phyloP scores from a whole-genome alignment of 2,888 invertebrate species.

The Tineola bisselliella region DNA sequence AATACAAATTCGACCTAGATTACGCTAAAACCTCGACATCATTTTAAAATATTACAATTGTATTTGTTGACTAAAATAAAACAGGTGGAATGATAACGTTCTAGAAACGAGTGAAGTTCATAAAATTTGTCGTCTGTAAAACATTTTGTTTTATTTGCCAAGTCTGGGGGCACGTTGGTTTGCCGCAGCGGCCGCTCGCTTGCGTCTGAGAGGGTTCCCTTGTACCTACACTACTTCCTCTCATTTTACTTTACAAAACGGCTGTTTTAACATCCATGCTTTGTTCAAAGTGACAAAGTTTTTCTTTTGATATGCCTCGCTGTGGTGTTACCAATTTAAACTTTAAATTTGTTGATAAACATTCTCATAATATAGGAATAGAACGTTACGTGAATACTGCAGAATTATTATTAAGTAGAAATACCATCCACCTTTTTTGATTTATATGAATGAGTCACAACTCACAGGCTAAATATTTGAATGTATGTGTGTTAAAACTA shows the following conservation, averaged over 20 bases:
- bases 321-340: not conserved
- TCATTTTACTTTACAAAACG: slow-evolving; percentile 26
- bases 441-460: too few relatives aligned
- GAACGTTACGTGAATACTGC: too few relatives aligned
- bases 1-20: too few relatives aligned
- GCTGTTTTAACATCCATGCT: not conserved
- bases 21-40: too few relatives aligned
- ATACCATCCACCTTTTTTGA: too few relatives aligned
- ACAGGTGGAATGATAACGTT: not conserved
- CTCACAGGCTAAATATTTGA: too few relatives aligned
- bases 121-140: slow-evolving; percentile 8
- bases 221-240: slow-evolving; percentile 22
- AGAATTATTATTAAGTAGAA: too few relatives aligned
- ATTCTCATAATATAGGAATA: too few relatives aligned
- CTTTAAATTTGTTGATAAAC: too few relatives aligned
- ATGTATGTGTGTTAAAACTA: too few relatives aligned
- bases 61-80: not conserved
- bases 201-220: slow-evolving; percentile 29
- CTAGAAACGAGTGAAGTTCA: not conserved
- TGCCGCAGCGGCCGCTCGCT: slow-evolving; percentile 14
- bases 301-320: not conserved
- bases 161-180: not conserved
- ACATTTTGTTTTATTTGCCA: slow-evolving; percentile 3
- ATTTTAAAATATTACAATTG: not conserved
- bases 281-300: slow-evolving; percentile 7